A percentile compares a stretch with the other conserved stretches of the same genome.
Evolutionary conservation across 2,888 invertebrate genomes (phyloP).

Genomic region (Philonicus albiceps): DNA sequence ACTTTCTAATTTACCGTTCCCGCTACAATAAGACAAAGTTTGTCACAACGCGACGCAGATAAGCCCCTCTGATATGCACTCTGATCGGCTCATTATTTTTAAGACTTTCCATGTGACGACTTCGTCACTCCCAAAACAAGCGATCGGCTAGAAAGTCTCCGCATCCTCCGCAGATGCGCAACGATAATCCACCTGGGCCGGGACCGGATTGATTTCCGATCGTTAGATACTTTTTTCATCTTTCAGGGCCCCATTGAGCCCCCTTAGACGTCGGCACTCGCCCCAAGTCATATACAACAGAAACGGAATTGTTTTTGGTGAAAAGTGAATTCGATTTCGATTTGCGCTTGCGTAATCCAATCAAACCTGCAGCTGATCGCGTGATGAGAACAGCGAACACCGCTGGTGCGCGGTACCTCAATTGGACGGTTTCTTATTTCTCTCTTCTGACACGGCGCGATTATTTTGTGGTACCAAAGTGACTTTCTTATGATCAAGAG

Average conservation of each 20-base stretch:
- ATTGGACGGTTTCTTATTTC: neutral
- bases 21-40: neutral
- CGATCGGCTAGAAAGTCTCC: neutral
- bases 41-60: neutral
- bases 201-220: neutral
- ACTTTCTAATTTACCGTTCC: neutral
- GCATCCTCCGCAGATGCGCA: neutral
- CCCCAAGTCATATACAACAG: neutral
- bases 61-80: neutral
- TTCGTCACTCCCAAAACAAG: neutral
- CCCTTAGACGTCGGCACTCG: neutral
- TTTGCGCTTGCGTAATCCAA: slow-evolving; percentile 22
- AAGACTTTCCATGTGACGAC: neutral
- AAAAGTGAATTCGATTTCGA: slow-evolving; percentile 27
- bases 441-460: neutral
- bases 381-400: neutral
- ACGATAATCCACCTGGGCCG: neutral
- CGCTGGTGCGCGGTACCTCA: neutral
- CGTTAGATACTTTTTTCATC: neutral
- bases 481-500: neutral
- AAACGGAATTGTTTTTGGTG: slow-evolving; percentile 2
- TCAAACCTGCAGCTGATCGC: neutral
- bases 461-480: neutral
- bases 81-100: neutral
- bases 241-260: neutral